Base-by-base conservation (phyloP, 1,140 invertebrate genomes). In the silkworm (Bombyx mori) region DNA sequence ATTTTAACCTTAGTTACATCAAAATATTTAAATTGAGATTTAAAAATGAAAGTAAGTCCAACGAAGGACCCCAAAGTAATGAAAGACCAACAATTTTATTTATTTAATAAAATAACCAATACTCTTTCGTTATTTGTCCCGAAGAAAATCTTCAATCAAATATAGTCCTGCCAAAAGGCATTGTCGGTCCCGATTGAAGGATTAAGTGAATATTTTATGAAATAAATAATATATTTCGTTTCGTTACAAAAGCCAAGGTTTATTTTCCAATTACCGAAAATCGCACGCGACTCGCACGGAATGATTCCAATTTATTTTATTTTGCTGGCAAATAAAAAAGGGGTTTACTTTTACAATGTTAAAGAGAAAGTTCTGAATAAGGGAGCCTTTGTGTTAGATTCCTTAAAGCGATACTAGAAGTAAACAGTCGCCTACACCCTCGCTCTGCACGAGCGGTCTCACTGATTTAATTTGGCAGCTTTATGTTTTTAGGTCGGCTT, bases 251-350 rank as follows among this genome's bases (percentile, higher is more conserved):
- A 61, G 57, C 57, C 57, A 51, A 51, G 50, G 50, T 64, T 66
- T 63, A 65, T 61, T 67, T 69, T 67, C 59, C 64, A 69, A 69
- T 69, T 64, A 69, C 26, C 26, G 26, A 35, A 35, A 2, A 35
- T 35, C 60, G 47, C 52, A 43, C 58, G 60, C 62, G 65, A 62
- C 62, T 45, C 45, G 22, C 62, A 67, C 57, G 57, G 62, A 60
- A 68, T 60, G 57, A 49, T 54, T 65, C 54, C 62, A 62, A 68
- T 68, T 62, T 65, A 65, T 68, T 65, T 68, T 65, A 65, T 69
- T 66, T 55, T 57, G 44, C 9, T 57, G 42, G 55, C 64, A 57
- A 68, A 66, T 65, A 65, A 68, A 67, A 35, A 35, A 56, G 58
- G 45, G 62, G 66, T 62, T 61, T 57, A 50, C 61, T 59, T 56